Conservation (phyloP, 2,113 vertebrate genomes). For the Okapia johnstoni region DNA sequence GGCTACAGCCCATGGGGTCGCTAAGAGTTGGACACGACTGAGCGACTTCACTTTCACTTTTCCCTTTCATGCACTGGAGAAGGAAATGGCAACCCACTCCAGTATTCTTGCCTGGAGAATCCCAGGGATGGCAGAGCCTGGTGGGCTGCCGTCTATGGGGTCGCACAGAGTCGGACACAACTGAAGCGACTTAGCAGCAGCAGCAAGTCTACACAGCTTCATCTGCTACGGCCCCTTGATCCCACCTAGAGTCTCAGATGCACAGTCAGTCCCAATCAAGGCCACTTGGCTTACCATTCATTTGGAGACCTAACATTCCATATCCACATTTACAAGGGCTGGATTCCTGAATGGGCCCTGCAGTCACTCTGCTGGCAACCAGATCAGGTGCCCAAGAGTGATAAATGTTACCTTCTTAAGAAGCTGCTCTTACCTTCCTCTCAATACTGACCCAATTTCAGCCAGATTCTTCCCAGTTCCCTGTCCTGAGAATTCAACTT, state of each 20-base stretch:
- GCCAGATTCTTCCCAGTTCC: neutral
- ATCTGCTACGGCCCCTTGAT: no score
- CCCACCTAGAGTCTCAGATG: neutral
- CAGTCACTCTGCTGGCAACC: neutral
- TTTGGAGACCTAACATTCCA: neutral
- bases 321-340: neutral
- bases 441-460: neutral
- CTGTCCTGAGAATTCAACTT: neutral
- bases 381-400: neutral
- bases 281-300: neutral
- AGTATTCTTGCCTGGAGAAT: no score
- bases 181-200: no score
- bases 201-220: neutral
- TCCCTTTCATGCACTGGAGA: no score
- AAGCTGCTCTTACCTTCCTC: neutral
- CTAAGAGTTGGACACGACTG: no score
- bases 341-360: neutral
- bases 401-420: neutral
- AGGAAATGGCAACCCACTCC: no score
- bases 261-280: neutral
- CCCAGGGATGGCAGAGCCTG: no score
- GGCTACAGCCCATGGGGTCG: no score
- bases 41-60: no score
- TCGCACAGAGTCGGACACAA: no score
- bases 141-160: no score